Conservation (phyloP, 2,797 vertebrate genomes). For the Pipistrellus pygmaeus region DNA sequence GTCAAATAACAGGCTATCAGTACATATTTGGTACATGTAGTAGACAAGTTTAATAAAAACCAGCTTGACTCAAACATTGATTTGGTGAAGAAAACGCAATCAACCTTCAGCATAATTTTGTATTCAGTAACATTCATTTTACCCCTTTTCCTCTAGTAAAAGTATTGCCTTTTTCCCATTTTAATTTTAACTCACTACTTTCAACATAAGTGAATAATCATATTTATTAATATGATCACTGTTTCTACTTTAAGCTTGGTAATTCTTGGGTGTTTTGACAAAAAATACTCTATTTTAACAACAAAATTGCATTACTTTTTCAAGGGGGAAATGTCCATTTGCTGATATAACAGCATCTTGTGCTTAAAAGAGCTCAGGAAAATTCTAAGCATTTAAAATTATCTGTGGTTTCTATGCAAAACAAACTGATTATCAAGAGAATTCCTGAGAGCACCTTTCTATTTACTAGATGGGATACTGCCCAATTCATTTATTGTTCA, state of each 20-base stretch:
- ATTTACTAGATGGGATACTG: not conserved
- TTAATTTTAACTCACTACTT: slow-evolving; percentile 42
- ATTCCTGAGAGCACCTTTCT: not conserved
- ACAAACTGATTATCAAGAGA: slow-evolving; percentile 16
- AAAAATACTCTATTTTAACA: slow-evolving; percentile 35
- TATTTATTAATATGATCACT: not conserved
- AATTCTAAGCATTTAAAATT: slow-evolving; percentile 21
- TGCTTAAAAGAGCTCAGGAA: slow-evolving; percentile 32
- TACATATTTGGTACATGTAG: not conserved
- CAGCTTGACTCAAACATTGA: not conserved
- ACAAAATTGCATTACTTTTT: slow-evolving; percentile 7
- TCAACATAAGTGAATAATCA: not conserved
- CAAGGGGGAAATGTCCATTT: not conserved
- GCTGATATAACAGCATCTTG: not conserved
- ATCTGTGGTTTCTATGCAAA: slow-evolving; percentile 14
- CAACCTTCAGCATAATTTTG: not conserved
- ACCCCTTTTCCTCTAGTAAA: not conserved
- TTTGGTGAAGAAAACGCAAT: slow-evolving; percentile 24
- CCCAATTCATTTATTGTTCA: not conserved
- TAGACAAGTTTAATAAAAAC: slow-evolving; percentile 57
- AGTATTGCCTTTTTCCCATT: not conserved
- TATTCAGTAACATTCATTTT: slow-evolving; percentile 2
- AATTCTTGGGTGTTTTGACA: not conserved
- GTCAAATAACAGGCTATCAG: slow-evolving; percentile 21
- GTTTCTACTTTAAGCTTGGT: not conserved